These are phyloP conservation scores for Dendrolimus houi DNA, from an alignment of 2,888 invertebrate species.

Conservation along the genomic window DNA sequence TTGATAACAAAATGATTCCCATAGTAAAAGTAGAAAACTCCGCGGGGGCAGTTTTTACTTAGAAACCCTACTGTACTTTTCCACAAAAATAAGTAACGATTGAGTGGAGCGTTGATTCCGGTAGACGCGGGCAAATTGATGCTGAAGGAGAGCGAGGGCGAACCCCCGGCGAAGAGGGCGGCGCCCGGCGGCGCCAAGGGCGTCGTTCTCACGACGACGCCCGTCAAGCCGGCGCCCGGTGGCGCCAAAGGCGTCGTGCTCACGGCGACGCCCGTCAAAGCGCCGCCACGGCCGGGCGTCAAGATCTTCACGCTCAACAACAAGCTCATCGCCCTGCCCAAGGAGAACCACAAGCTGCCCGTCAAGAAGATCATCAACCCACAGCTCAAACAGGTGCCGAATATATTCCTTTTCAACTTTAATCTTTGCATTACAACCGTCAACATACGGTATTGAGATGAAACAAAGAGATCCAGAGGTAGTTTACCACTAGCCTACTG, in stretches of 20 bases:
- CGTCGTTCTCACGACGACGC: constrained; percentile 34
- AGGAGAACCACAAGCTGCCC: constrained; percentile 16
- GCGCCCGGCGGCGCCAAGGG: constrained; percentile 10
- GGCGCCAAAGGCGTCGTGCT: constrained; percentile 23
- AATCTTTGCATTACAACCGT: too few species aligned
- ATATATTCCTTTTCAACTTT: too few species aligned
- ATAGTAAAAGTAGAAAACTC: too few species aligned
- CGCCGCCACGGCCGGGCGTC: constrained; percentile 35
- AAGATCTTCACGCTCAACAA: constrained; percentile 45
- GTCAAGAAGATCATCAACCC: constrained; percentile 27
- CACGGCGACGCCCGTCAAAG: constrained; percentile 32
- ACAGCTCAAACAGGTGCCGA: constrained; percentile 24
- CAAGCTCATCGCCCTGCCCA: constrained; percentile 19
- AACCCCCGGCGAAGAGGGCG: constrained; percentile 4
- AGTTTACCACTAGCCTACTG: too few species aligned
- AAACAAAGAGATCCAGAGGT: too few species aligned
- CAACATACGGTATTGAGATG: too few species aligned
- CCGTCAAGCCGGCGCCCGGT: constrained; percentile 15
- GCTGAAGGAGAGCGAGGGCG: constrained; percentile 70
- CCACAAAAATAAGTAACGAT: too few species aligned
- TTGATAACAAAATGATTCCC: too few species aligned
- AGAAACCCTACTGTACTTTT: too few species aligned
- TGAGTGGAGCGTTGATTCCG: too few species aligned
- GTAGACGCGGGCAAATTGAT: constrained; percentile 86
- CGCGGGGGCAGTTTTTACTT: too few species aligned